Evolutionary conservation across 2,797 vertebrate genomes (phyloP).

Genomic region (Brotogeris chrysoptera): DNA sequence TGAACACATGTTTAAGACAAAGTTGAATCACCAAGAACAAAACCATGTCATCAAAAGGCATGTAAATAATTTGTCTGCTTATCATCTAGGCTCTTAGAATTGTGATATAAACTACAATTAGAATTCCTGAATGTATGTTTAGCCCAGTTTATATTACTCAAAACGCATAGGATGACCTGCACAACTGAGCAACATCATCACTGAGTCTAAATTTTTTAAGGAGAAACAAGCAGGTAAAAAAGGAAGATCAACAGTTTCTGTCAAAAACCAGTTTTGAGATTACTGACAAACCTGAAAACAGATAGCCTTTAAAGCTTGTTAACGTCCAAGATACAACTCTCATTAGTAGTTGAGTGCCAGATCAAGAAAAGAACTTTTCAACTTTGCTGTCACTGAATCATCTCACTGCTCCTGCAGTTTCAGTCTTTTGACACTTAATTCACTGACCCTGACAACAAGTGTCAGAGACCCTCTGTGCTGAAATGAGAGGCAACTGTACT

Average conservation of each 20-base stretch:
- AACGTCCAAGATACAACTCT: not conserved
- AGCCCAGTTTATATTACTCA: not conserved
- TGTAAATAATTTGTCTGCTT: not conserved
- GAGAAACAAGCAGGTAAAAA: not conserved
- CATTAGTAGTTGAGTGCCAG: not conserved
- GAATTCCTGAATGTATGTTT: not conserved
- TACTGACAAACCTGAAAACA: not conserved
- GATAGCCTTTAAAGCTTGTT: not conserved
- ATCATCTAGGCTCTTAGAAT: not conserved
- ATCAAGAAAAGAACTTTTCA: not conserved
- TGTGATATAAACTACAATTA: not conserved
- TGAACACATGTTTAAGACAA: not conserved
- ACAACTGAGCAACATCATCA: not conserved
- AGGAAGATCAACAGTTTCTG: not conserved
- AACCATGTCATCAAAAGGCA: not conserved
- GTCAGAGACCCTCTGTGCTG: not conserved
- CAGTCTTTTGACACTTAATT: not conserved
- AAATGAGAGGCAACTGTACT: not conserved
- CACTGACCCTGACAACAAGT: not conserved
- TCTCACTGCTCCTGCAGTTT: not conserved
- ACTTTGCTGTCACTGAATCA: not conserved
- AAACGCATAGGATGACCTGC: not conserved
- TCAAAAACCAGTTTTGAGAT: not conserved
- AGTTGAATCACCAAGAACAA: not conserved
- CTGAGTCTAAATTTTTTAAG: not conserved